A percentile compares a stretch with the other conserved stretches of the same genome.
These are phyloP conservation scores for Ispidina picta DNA, from an alignment of 2,797 vertebrate species.

Conservation along the genomic window DNA sequence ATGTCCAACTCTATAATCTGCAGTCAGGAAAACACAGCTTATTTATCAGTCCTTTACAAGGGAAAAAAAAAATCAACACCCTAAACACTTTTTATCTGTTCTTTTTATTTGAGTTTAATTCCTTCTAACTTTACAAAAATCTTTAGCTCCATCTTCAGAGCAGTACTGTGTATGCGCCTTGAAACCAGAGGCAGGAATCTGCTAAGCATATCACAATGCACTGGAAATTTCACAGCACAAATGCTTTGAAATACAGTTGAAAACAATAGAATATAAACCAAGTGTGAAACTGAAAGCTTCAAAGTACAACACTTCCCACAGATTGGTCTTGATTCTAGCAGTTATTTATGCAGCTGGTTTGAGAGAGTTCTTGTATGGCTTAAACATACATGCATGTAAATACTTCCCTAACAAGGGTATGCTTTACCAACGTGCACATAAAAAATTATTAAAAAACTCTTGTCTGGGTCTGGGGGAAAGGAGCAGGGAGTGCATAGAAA, in stretches of 20 bases:
- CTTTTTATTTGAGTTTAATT: not conserved
- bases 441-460: not conserved
- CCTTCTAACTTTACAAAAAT: constrained; percentile 56
- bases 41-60: constrained; percentile 38
- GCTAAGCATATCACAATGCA: not conserved
- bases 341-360: not conserved
- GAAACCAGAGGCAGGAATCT: not conserved
- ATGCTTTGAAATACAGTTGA: not conserved
- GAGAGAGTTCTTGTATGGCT: not conserved
- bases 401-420: not conserved
- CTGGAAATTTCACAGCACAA: not conserved
- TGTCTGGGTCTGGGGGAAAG: not conserved
- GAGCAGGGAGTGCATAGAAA: not conserved
- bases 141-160: constrained; percentile 80
- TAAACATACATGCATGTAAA: not conserved
- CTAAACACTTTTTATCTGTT: not conserved
- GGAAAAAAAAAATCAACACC: not conserved
- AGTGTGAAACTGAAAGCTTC: not conserved
- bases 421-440: not conserved
- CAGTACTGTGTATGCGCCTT: constrained; percentile 29
- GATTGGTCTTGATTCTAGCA: not conserved
- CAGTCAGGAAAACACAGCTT: constrained; percentile 35
- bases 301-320: not conserved
- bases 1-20: constrained; percentile 50
- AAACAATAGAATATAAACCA: not conserved